A percentile compares a stretch with the other conserved stretches of the same genome.
Conservation (phyloP, 2,888 invertebrate genomes). For the Siphlonurus alternatus region DNA sequence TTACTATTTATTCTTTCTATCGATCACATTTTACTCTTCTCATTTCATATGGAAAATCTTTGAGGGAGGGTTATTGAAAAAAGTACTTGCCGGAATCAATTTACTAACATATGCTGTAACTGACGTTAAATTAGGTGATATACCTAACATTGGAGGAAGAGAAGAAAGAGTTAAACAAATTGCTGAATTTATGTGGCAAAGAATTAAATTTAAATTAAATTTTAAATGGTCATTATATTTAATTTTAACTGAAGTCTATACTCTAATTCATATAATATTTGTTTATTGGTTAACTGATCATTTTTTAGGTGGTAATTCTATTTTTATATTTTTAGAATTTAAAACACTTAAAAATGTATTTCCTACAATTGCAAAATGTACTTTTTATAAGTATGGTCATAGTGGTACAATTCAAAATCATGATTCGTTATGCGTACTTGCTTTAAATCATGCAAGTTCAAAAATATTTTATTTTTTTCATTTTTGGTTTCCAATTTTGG, state of each 20-base stretch:
- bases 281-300: constrained; percentile 44
- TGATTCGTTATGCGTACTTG: constrained; percentile 81
- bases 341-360: constrained; percentile 63
- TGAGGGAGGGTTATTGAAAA: neutral
- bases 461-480: constrained; percentile 76
- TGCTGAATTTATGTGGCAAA: neutral
- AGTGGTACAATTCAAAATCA: constrained; percentile 70
- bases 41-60: constrained; percentile 4
- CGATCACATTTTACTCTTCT: constrained; percentile 1
- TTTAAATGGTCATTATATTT: neutral
- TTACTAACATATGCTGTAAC: neutral
- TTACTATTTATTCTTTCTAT: constrained; percentile 5
- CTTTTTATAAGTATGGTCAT: constrained; percentile 76
- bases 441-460: constrained; percentile 79
- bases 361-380: constrained; percentile 82
- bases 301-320: constrained; percentile 62
- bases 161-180: neutral
- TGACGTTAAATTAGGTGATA: neutral
- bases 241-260: neutral
- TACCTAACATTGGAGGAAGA: neutral
- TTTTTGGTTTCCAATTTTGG: constrained; percentile 68
- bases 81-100: neutral
- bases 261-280: neutral
- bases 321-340: constrained; percentile 47
- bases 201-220: neutral